Evolutionary conservation across 2,888 invertebrate species (phyloP), one percentile per base, ranked within the genome.

Genomic region (Heterodera filipjevi): DNA sequence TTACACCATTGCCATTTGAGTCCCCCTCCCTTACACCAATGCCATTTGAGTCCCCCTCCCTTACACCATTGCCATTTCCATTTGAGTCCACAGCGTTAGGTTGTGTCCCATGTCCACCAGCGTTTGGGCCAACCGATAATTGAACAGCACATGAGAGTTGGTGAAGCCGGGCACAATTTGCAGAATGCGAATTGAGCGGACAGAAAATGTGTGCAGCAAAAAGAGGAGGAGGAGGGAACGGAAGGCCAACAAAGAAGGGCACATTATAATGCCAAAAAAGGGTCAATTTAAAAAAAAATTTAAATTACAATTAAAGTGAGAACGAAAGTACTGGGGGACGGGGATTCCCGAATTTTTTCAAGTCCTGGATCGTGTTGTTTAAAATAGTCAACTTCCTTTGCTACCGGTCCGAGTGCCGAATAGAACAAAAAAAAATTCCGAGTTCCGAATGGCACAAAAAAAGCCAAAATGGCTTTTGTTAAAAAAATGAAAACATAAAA

Each of bases 111-210:
- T 82, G 30, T 78, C 83, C 80, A 79, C 84, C 33, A 88, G 78
- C 14, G 86, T 85, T 32, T 86, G 85, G 2, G 88, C 86, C 19
- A 88, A 77, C 75, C 88, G 82, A 74, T 88, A 88, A 76, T 88
- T 88, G 82, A 88, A 88, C 14, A 88, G 81, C 68, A 88, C 85
- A 82, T 88, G 88, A 66, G 86, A 86, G 79, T 89, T 88, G 0
- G 88, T 88, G 81, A 87, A 88, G 75, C 88, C 88, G 0, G 87
- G 87, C 8, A 89, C 88, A 71, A 88, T 87, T 84, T 88, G 88
- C 5, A 88, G 83, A 44, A 88, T 86, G 35, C 81, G 81, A 19
- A 85, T 77, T 35, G 71, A 77, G 35, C n/a, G 59, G 71, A 30
- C 46, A 22, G 27, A n/a, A 32, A 49, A 53, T 14, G 16, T 14